Evolutionary conservation across 2,888 invertebrate species (phyloP), one percentile per base, ranked within the genome.

Genomic region (Agonopterix heracliana): DNA sequence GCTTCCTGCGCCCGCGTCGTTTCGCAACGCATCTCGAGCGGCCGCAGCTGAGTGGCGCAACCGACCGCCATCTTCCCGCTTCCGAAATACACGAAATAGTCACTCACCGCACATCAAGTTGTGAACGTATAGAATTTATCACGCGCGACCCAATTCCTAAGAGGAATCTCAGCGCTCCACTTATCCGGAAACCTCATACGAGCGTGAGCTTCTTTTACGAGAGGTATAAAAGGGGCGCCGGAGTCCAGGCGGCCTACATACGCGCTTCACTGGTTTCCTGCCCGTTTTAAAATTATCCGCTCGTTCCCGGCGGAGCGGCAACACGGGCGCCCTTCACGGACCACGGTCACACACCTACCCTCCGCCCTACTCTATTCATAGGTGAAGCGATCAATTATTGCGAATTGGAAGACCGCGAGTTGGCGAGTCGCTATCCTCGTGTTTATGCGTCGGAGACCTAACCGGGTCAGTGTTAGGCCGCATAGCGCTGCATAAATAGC

Each of bases 381-480:
- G 26, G 13, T 52, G 48, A 47, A 55, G 49, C 54, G 52, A 55
- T 59, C 59, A 53, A 60, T 60, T 52, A 52, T 50, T 54, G 54
- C 49, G 49, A 56, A 55, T 58, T 53, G 55, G 58, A 59, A 55
- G 56, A 57, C 64, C 64, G 53, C 53, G 47, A 55, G 50, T 54
- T 62, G 57, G 60, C 56, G 60, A 64, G 66, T 71, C 63, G 72
- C 70, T 74, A 71, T 78, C 77, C 78, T 82, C 81, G 80, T 82
- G 79, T 79, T 79, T 78, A 81, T 74, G 78, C 78, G 76, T 72
- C 70, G 77, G 62, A 63, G 66, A 64, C 64, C 75, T 81, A 86
- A 83, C 82, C 81, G 73, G 87, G 86, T 86, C 87, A 87, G 86
- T 87, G 86, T 84, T 87, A 87, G 86, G 84, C 81, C 85, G 77